These are phyloP conservation scores for Hystrix brachyura DNA, from an alignment of 2,113 vertebrate species.

Conservation along the genomic window DNA sequence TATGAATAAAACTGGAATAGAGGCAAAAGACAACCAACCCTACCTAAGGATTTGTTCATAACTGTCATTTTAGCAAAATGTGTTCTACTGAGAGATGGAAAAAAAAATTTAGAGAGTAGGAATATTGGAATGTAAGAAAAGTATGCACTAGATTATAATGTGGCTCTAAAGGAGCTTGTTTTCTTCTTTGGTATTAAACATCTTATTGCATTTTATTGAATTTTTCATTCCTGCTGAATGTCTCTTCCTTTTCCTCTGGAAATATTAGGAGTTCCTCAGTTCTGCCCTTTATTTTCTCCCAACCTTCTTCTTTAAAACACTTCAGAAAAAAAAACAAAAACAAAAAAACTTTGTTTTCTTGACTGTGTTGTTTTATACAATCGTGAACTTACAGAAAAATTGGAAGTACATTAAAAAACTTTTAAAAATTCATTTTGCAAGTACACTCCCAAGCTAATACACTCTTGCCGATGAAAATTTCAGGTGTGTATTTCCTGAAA, in stretches of 20 bases:
- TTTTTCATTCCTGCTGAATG: neutral
- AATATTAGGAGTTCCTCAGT: neutral
- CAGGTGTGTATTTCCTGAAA: neutral
- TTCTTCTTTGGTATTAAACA: too few species aligned
- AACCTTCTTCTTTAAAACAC: too few species aligned
- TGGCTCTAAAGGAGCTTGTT: neutral
- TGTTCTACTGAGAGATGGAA: neutral
- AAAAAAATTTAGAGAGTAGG: neutral
- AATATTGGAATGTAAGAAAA: neutral
- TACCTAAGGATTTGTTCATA: neutral
- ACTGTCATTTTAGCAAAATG: neutral
- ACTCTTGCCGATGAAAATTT: neutral
- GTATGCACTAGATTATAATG: fast-evolving
- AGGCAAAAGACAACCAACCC: neutral
- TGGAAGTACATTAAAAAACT: neutral
- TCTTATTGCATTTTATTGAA: neutral
- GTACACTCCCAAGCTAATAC: neutral
- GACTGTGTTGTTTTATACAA: neutral
- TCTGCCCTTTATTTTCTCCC: neutral
- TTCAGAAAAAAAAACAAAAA: too few species aligned
- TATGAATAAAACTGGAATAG: neutral
- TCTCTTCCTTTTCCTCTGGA: neutral
- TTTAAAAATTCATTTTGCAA: neutral
- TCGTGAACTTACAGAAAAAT: neutral
- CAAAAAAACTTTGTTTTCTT: neutral